A percentile compares a stretch with the other conserved stretches of the same genome.
Conservation (phyloP, 2,113 vertebrate species). For the Heloderma charlesbogerti region DNA sequence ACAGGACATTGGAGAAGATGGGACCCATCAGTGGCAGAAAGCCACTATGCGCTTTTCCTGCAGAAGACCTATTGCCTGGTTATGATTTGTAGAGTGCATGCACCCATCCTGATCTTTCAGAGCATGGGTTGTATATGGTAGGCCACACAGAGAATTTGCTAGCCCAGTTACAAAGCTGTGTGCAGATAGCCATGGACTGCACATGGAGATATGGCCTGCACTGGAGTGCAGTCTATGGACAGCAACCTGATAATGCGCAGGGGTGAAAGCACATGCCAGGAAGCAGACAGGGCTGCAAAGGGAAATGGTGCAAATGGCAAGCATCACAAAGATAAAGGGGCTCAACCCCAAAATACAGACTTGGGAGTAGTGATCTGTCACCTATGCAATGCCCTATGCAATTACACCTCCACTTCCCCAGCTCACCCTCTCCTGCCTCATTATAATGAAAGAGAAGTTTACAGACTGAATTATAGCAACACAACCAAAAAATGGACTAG, state of each 20-base stretch:
- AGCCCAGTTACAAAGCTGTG: neutral
- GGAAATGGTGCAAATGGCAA: neutral
- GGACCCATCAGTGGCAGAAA: neutral
- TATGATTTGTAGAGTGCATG: neutral
- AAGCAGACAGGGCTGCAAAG: neutral
- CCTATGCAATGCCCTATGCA: neutral
- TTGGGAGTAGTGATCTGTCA: neutral
- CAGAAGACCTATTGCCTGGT: neutral
- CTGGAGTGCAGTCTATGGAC: neutral
- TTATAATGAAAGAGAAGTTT: neutral
- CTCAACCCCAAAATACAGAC: too few species aligned
- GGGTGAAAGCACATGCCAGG: neutral
- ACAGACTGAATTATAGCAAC: neutral
- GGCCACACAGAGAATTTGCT: neutral
- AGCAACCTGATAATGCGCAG: neutral
- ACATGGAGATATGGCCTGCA: neutral
- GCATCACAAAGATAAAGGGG: neutral
- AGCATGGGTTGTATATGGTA: neutral
- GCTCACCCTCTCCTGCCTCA: neutral
- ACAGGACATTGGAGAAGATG: neutral
- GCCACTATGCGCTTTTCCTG: neutral
- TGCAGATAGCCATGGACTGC: neutral
- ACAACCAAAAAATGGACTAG: neutral
- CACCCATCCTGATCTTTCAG: neutral
- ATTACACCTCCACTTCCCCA: neutral